phyloP scores from a whole-genome alignment of 2,113 vertebrate genomes.

The Nansenia antarctica region DNA sequence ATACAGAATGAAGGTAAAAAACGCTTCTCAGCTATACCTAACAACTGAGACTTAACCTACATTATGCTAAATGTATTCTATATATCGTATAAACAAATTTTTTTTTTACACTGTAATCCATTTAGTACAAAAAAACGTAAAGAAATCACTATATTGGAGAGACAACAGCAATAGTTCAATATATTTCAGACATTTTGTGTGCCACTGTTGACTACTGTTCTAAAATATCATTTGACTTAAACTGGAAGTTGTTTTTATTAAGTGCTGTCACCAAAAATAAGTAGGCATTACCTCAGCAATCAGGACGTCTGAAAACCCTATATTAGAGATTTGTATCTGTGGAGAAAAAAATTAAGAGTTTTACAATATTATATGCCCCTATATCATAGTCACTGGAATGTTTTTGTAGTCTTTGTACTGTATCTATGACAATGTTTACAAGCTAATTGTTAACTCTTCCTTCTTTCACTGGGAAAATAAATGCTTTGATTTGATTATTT shows the following conservation, averaged over 20 bases:
- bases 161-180: no score
- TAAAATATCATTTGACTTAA: background rate
- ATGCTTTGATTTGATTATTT: background rate
- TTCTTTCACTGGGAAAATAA: conserved; percentile 27
- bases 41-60: no score
- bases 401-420: conserved; percentile 41
- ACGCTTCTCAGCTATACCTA: background rate
- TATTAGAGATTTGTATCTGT: conserved; percentile 21
- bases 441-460: conserved; percentile 10
- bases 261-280: conserved; percentile 43
- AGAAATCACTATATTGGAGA: background rate
- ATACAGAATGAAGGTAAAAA: background rate
- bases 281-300: conserved; percentile 54
- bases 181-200: conserved; percentile 6
- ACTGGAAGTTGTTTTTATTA: conserved; percentile 30
- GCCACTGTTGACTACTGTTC: conserved; percentile 28
- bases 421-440: conserved; percentile 54
- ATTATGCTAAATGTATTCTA: conserved; percentile 25
- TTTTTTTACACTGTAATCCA: no score
- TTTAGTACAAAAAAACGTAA: background rate
- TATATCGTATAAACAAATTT: conserved; percentile 14
- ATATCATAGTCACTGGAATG: conserved; percentile 47
- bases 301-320: conserved; percentile 24
- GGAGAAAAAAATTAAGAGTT: conserved; percentile 35
- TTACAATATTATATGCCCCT: conserved; percentile 19